Conservation (phyloP, 2,113 vertebrate genomes). For the Phyllostomus hastatus region DNA sequence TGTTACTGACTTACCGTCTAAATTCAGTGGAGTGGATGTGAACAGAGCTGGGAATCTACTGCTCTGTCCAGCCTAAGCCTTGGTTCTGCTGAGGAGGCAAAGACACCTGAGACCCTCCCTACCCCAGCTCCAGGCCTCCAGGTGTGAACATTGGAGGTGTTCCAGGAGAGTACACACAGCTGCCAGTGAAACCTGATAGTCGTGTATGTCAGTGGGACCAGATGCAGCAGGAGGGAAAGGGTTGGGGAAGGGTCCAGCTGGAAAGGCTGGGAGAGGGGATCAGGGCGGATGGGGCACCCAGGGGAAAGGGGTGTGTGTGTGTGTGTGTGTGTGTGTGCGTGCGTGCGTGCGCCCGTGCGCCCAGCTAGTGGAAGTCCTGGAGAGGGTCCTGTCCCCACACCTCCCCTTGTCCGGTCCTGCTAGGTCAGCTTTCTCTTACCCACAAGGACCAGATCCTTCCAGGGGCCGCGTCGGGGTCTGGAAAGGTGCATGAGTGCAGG, state of each 20-base stretch:
- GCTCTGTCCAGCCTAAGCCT: not conserved
- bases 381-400: fast-evolving
- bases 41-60: not conserved
- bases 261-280: not conserved
- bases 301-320: not conserved
- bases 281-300: not conserved
- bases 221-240: not conserved
- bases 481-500: not conserved
- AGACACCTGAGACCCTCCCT: not conserved
- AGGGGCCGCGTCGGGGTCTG: not conserved
- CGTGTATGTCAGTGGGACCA: too few relatives aligned
- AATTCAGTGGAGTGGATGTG: not conserved
- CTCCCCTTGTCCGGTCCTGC: not conserved
- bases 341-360: too few relatives aligned
- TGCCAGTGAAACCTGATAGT: too few relatives aligned
- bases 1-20: not conserved
- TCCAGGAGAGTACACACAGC: fast-evolving
- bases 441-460: not conserved
- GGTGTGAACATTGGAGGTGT: not conserved
- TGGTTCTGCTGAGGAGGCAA: not conserved
- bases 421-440: not conserved
- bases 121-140: too few relatives aligned
- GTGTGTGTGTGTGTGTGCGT: too few relatives aligned
- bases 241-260: not conserved
- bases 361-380: not conserved